Conservation (phyloP, 2,113 vertebrate genomes). For the Tor tambroides region DNA sequence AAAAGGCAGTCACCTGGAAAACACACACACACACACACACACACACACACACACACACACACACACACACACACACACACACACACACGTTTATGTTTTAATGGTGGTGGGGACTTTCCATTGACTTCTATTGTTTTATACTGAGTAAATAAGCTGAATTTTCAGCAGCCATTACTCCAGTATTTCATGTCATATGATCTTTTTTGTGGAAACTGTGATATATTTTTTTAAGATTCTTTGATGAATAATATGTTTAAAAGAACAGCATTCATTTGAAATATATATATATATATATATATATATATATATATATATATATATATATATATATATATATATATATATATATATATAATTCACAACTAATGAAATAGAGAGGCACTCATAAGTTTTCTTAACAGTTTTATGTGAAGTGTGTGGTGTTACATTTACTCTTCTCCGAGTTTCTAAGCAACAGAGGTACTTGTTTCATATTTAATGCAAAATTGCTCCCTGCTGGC, state of each 20-base stretch:
- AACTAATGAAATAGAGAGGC: neutral
- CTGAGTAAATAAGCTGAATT: neutral
- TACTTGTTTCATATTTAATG: conserved; percentile 4
- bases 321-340: no score
- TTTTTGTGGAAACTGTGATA: neutral
- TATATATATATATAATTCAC: neutral
- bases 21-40: neutral
- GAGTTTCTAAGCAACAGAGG: conserved; percentile 2
- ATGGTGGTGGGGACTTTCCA: neutral
- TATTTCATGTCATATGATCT: neutral
- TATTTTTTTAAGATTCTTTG: neutral
- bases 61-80: neutral
- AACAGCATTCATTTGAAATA: neutral
- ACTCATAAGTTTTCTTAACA: neutral
- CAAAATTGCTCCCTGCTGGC: neutral
- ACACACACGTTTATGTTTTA: neutral
- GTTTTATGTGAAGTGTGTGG: neutral
- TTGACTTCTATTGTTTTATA: neutral
- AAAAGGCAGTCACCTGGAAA: conserved; percentile 50
- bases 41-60: no score
- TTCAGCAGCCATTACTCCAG: neutral
- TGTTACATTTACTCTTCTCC: neutral
- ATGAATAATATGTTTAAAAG: neutral
- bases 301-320: no score
- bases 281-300: no score